Base-by-base conservation (phyloP, 2,888 invertebrate genomes). In the Philereme vetulata region DNA sequence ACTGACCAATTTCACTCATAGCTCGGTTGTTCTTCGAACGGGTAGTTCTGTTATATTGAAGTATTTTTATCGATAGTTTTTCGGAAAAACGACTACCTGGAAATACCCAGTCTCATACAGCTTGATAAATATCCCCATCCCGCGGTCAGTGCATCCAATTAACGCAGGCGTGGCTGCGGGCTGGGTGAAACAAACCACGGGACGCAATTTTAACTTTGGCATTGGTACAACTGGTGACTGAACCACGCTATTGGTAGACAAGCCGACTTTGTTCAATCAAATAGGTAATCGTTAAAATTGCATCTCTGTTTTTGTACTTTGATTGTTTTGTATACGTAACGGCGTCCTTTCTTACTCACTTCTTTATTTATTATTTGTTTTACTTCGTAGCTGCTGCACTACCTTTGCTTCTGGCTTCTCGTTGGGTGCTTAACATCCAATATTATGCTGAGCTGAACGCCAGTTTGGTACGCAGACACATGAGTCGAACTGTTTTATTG, bases 121-220 rank as follows among this genome's bases (percentile, higher is more conserved):
- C 82, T 80, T 78, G 78, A 72, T 83, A 84, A 86, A 86, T 84
- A 86, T 84, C 85, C 84, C 82, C 79, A 82, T 79, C 73, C 76
- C 76, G 84, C 84, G 87, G 85, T 85, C 84, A 82, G 77, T 81
- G 85, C 85, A 82, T 86, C 85, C 88, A 88, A 88, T 89, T 88
- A 86, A 82, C 80, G 76, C 79, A 78, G 77, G 77, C 79, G 77
- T 70, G 68, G 73, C 68, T 44, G 35, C 33, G 10, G 33, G 11
- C 38, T 57, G 48, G 34, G 62, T 55, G 58, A 48, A 42, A 51
- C 58, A 35, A 57, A 55, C 53, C 57, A 56, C 46, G 57, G 49
- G 62, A 62, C 54, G 47, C 57, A 54, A 62, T 55, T 62, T 51
- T 62, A 47, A 34, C 40, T 56, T 56, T 53, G 5, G 42, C 51